These are phyloP conservation scores for Eustalomyia histrio DNA, from an alignment of 2,888 invertebrate genomes.

Conservation along the genomic window DNA sequence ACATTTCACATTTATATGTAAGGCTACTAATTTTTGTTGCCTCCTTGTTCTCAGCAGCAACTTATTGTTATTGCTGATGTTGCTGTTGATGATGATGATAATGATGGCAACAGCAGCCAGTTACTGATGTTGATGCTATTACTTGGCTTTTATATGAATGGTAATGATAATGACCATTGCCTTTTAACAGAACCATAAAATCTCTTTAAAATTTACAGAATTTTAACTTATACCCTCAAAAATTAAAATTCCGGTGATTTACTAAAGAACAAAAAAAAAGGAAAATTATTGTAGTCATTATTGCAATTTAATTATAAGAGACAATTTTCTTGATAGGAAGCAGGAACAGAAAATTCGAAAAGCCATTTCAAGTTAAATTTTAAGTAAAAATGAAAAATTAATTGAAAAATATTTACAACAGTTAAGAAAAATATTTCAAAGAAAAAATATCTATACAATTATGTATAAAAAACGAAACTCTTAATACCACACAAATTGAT, in stretches of 20 bases:
- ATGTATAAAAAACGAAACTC: too few relatives aligned
- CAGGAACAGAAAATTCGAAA: neutral
- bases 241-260: constrained; percentile 32
- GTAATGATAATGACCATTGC: constrained; percentile 53
- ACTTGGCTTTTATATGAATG: constrained; percentile 30
- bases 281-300: constrained; percentile 53
- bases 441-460: too few relatives aligned
- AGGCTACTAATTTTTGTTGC: constrained; percentile 4
- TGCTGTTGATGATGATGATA: neutral
- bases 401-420: neutral
- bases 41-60: neutral
- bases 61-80: neutral
- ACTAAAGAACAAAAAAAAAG: constrained; percentile 4
- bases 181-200: constrained; percentile 38
- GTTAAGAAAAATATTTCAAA: neutral
- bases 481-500: too few relatives aligned
- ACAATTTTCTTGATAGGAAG: constrained; percentile 6
- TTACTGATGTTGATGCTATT: neutral
- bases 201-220: constrained; percentile 40
- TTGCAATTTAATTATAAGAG: constrained; percentile 48
- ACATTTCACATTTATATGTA: too few relatives aligned
- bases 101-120: neutral
- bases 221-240: constrained; percentile 8
- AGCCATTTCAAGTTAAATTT: neutral
- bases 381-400: neutral